A percentile compares a stretch with the other conserved stretches of the same genome.
phyloP scores from a whole-genome alignment of 2,113 vertebrate genomes.

The Rhabdomys dilectus region DNA sequence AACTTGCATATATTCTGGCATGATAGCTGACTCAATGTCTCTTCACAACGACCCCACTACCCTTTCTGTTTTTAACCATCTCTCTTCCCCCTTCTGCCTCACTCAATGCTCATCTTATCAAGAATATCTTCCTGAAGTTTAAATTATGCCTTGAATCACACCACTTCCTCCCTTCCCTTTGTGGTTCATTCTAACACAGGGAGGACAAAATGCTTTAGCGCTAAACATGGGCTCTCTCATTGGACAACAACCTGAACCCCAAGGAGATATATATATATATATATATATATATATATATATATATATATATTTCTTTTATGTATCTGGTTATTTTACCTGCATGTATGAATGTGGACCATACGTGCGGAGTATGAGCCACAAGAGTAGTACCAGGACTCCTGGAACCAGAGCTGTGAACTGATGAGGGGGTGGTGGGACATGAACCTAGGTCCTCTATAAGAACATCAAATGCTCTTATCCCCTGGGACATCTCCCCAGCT shows the following conservation, averaged over 20 bases:
- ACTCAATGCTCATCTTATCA: no score
- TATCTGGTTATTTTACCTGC: background rate
- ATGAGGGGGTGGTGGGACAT: background rate
- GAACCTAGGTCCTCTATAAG: background rate
- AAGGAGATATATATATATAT: background rate
- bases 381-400: background rate
- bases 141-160: background rate
- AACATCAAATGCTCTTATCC: background rate
- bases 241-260: background rate
- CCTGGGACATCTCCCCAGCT: background rate
- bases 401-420: background rate
- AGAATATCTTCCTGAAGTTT: background rate
- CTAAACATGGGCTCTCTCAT: background rate
- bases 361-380: no score
- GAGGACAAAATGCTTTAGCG: background rate
- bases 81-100: no score
- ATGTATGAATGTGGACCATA: background rate
- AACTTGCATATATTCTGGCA: background rate
- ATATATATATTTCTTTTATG: background rate
- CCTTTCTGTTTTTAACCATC: no score
- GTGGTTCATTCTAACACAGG: background rate
- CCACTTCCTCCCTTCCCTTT: background rate
- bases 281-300: no score
- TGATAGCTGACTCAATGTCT: background rate
- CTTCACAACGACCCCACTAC: background rate